phyloP scores from a whole-genome alignment of 2,797 vertebrate species.

The Hyperoplus immaculatus region DNA sequence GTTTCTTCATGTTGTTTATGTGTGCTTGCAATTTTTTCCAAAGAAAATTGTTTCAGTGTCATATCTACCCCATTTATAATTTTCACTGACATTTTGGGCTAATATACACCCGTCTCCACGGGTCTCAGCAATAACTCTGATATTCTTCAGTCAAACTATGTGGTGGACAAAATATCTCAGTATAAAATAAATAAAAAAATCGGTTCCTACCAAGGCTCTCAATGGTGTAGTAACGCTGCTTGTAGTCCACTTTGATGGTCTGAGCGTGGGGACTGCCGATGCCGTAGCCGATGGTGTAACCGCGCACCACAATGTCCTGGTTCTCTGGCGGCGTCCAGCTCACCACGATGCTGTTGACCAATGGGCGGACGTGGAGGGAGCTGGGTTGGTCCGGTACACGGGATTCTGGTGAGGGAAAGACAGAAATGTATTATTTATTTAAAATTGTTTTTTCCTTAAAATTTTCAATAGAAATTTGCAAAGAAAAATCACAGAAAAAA shows the following conservation, averaged over 20 bases:
- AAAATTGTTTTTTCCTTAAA: too few species aligned
- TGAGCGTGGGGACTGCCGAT: conserved; percentile 97
- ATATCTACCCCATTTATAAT: background rate
- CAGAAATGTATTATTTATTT: background rate
- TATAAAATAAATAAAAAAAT: conserved; percentile 1
- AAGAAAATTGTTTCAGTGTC: background rate
- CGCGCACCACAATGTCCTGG: conserved; percentile 98
- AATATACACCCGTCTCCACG: background rate
- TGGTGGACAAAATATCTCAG: background rate
- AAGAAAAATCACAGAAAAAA: too few species aligned
- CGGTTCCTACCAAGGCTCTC: conserved; percentile 92
- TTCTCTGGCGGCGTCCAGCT: conserved; percentile 99
- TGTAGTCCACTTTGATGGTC: conserved; percentile 98
- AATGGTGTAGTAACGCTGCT: conserved; percentile 98
- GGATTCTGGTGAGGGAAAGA: conserved; percentile 84
- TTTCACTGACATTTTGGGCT: conserved; percentile 4
- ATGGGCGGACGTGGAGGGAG: conserved; percentile 94
- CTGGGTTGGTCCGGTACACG: conserved; percentile 96
- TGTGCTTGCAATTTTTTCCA: background rate
- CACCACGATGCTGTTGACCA: conserved; percentile 97
- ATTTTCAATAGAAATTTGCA: too few species aligned
- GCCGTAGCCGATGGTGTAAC: conserved; percentile 95
- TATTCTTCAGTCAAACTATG: background rate
- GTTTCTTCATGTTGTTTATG: conserved; percentile 14
- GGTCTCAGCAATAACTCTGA: background rate